These are phyloP conservation scores for Pollimyrus isidori DNA, from an alignment of 2,113 vertebrate species.

Conservation along the genomic window DNA sequence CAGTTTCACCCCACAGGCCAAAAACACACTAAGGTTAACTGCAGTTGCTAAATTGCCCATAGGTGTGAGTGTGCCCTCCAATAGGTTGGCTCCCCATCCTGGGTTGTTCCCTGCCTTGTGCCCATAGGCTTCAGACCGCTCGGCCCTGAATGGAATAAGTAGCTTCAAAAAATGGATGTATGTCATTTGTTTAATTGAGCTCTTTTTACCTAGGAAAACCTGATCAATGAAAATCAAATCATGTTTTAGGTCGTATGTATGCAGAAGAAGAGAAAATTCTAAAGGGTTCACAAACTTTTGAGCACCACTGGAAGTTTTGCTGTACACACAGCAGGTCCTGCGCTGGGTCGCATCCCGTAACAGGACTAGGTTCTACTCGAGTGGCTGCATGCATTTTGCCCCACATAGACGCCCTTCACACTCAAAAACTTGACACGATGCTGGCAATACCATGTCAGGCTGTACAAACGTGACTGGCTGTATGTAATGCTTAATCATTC, in stretches of 20 bases:
- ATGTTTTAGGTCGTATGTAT: not conserved
- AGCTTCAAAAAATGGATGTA: no score
- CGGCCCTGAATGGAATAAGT: no score
- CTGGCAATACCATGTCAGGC: not conserved
- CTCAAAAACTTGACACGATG: not conserved
- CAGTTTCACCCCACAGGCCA: no score
- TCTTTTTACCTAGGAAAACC: not conserved
- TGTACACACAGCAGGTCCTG: not conserved
- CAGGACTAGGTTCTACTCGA: not conserved
- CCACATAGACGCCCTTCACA: not conserved
- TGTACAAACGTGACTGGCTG: not conserved
- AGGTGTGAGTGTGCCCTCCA: no score
- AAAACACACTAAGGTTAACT: no score
- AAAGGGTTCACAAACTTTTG: not conserved
- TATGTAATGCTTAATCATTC: not conserved
- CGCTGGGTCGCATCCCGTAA: not conserved
- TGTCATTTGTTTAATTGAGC: not conserved
- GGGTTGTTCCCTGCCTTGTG: no score
- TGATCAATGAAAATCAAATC: not conserved
- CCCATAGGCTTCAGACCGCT: no score
- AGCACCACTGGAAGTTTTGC: not conserved
- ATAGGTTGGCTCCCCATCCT: no score
- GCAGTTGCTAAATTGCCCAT: no score
- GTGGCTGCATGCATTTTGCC: not conserved
- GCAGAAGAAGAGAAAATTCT: not conserved